Conservation (phyloP, 2,113 vertebrate genomes). For the Aegypius monachus region DNA sequence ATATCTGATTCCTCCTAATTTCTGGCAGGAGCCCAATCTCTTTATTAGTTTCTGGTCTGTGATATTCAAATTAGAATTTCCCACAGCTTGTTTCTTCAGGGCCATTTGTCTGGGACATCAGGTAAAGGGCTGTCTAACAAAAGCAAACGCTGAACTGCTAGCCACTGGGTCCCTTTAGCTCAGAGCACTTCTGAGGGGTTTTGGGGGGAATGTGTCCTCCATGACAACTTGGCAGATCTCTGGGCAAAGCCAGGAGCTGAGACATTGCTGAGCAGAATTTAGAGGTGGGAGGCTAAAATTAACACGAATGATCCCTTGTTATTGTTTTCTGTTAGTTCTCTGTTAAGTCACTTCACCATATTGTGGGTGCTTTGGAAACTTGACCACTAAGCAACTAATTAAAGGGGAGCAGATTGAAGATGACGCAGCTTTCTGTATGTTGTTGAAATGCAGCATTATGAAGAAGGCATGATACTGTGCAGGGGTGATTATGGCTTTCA, state of each 20-base stretch:
- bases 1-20: neutral
- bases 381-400: neutral
- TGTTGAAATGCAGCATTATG: neutral
- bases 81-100: neutral
- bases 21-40: neutral
- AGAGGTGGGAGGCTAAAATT: neutral
- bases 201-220: neutral
- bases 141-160: neutral
- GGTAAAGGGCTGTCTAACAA: neutral
- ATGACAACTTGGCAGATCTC: neutral
- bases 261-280: neutral
- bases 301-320: accelerated
- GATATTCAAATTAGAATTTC: neutral
- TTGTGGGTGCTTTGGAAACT: neutral
- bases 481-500: too few relatives aligned
- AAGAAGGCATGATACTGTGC: neutral
- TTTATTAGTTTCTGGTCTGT: neutral
- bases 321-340: neutral
- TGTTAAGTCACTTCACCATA: neutral
- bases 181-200: neutral
- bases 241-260: neutral
- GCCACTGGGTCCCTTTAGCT: neutral
- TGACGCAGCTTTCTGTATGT: neutral
- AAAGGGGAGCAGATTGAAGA: neutral
- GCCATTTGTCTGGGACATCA: neutral